phyloP scores from a whole-genome alignment of 2,888 invertebrate species.

The Carcina quercana region DNA sequence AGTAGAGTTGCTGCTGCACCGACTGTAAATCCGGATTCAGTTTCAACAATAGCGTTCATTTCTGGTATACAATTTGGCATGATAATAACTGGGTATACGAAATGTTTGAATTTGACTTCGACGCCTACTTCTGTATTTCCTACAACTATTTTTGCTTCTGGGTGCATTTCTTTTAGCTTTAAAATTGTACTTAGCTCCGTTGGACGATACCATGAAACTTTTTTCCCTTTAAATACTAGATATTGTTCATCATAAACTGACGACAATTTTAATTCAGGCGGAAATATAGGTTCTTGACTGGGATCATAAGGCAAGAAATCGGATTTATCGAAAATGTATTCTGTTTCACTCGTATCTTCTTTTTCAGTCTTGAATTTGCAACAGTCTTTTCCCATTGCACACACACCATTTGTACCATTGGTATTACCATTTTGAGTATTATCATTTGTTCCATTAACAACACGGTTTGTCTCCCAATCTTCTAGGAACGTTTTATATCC shows the following conservation, averaged over 20 bases:
- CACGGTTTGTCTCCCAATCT: conserved; percentile 76
- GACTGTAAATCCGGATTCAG: conserved; percentile 76
- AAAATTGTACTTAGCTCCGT: conserved; percentile 75
- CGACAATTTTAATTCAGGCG: conserved; percentile 82
- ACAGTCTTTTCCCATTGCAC: conserved; percentile 78
- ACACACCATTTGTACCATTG: conserved; percentile 47
- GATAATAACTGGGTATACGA: conserved; percentile 83
- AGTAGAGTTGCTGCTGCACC: conserved; percentile 89
- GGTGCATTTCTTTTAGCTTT: conserved; percentile 77
- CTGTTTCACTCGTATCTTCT: conserved; percentile 57
- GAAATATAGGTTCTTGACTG: conserved; percentile 89
- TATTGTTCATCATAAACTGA: conserved; percentile 74
- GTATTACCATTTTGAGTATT: no score
- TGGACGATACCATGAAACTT: conserved; percentile 82
- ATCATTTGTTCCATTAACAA: conserved; percentile 30
- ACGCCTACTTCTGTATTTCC: conserved; percentile 91
- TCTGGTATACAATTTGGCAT: conserved; percentile 92
- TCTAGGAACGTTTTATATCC: conserved; percentile 85
- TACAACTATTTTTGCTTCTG: conserved; percentile 82
- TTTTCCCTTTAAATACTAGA: conserved; percentile 60
- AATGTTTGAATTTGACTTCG: conserved; percentile 88
- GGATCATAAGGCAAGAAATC: conserved; percentile 81
- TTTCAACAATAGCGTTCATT: conserved; percentile 75
- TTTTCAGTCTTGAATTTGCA: conserved; percentile 67
- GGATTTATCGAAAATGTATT: conserved; percentile 73